phyloP scores from a whole-genome alignment of 2,888 invertebrate genomes.

The Clunio marinus region DNA sequence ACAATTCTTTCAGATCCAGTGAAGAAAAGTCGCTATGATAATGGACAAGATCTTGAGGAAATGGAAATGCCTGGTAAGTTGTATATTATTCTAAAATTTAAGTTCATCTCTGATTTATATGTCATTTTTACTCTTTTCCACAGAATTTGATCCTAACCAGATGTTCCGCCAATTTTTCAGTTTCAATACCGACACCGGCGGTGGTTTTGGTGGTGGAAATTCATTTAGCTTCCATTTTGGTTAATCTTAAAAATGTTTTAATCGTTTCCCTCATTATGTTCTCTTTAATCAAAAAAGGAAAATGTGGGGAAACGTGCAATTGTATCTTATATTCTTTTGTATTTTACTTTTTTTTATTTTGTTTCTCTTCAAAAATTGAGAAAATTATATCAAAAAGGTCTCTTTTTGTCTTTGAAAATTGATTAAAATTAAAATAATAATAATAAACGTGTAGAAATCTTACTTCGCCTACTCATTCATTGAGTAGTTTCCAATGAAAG shows the following conservation, averaged over 20 bases:
- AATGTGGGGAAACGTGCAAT: too few species aligned
- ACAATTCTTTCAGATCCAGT: constrained; percentile 84
- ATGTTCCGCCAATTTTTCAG: constrained; percentile 83
- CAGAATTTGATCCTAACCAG: constrained; percentile 76
- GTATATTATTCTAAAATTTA: constrained; percentile 31
- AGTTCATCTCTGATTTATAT: background rate
- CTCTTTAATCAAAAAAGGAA: too few species aligned
- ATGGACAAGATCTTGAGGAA: constrained; percentile 84
- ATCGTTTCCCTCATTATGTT: too few species aligned
- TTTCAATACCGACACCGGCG: constrained; percentile 54
- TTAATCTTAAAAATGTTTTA: constrained; percentile 52
- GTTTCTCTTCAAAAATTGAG: too few species aligned
- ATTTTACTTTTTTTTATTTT: too few species aligned
- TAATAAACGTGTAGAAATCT: too few species aligned
- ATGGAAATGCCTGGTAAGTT: constrained; percentile 54
- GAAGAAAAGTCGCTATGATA: constrained; percentile 86
- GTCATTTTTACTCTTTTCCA: constrained; percentile 46
- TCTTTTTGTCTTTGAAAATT: too few species aligned
- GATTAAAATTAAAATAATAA: too few species aligned
- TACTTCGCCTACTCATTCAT: too few species aligned
- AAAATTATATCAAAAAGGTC: too few species aligned
- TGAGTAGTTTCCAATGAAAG: too few species aligned
- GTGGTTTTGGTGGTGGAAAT: constrained; percentile 56
- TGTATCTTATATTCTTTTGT: too few species aligned
- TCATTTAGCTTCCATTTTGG: constrained; percentile 69